A percentile compares a stretch with the other conserved stretches of the same genome.
These are phyloP conservation scores for Branchipolynoe longqiensis DNA, from an alignment of 2,888 invertebrate species.

Conservation along the genomic window DNA sequence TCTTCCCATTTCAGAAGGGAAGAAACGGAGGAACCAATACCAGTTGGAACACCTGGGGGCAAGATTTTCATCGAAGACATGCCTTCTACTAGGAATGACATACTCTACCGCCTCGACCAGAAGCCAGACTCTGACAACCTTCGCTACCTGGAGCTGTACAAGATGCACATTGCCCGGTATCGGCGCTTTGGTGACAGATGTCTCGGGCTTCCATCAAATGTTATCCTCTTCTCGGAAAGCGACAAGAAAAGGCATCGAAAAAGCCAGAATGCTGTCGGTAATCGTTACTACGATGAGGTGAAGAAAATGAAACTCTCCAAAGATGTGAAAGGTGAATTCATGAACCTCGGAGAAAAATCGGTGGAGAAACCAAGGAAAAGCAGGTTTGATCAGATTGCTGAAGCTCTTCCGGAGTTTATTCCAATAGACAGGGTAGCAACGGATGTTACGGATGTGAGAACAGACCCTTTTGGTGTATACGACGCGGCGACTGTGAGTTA, in stretches of 20 bases:
- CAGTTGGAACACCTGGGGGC: slow-evolving; percentile 6
- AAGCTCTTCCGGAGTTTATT: neutral
- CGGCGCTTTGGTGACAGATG: slow-evolving; percentile 62
- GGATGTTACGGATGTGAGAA: neutral
- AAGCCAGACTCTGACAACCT: slow-evolving; percentile 77
- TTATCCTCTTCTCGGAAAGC: slow-evolving; percentile 55
- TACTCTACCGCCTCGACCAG: slow-evolving; percentile 76
- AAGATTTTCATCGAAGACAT: slow-evolving; percentile 76
- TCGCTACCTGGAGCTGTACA: slow-evolving; percentile 78
- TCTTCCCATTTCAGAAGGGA: neutral
- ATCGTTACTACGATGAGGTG: slow-evolving; percentile 71
- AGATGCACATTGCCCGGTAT: slow-evolving; percentile 77
- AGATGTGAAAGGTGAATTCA: neutral
- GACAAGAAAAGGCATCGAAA: slow-evolving; percentile 61
- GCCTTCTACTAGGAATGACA: slow-evolving; percentile 64
- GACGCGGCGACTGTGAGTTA: slow-evolving; percentile 76
- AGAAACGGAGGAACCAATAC: neutral
- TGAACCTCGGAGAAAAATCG: neutral
- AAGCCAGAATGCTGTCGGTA: slow-evolving; percentile 65
- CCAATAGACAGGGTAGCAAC: neutral
- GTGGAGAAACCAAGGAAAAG: slow-evolving; percentile 34
- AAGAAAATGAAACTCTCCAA: neutral
- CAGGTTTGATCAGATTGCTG: neutral
- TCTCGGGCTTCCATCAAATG: slow-evolving; percentile 65
- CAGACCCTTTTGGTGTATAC: slow-evolving; percentile 68